Evolutionary conservation across 2,888 invertebrate genomes (phyloP).

Genomic region (Sclerodermus sp.): DNA sequence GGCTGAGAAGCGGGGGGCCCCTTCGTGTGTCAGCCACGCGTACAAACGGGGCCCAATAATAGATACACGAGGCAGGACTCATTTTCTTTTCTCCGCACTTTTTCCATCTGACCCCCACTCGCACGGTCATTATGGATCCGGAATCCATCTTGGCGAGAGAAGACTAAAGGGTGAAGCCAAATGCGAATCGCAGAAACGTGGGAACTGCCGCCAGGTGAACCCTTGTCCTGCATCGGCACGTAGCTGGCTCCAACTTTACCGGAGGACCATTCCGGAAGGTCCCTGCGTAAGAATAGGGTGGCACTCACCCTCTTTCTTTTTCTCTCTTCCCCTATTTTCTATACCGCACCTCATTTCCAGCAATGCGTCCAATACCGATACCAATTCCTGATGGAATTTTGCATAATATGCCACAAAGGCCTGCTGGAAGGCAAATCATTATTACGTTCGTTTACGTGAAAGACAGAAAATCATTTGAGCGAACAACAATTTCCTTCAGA

Average conservation of each 20-base stretch:
- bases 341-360: too few species aligned
- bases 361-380: background rate
- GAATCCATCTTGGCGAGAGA: conserved; percentile 30
- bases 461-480: too few species aligned
- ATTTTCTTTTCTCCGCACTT: conserved; percentile 33
- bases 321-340: conserved; percentile 10
- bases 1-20: conserved; percentile 29
- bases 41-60: conserved; percentile 47
- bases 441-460: too few species aligned
- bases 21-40: conserved; percentile 57
- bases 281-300: conserved; percentile 24
- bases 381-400: background rate
- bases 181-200: conserved; percentile 56
- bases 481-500: too few species aligned
- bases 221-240: conserved; percentile 20
- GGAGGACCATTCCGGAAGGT: conserved; percentile 2
- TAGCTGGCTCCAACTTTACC: conserved; percentile 32
- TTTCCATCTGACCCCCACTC: conserved; percentile 18
- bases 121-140: conserved; percentile 28
- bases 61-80: conserved; percentile 50
- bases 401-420: too few species aligned
- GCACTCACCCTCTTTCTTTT: conserved; percentile 9
- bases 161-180: conserved; percentile 42
- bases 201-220: conserved; percentile 57
- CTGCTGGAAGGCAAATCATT: conserved; percentile 29